Percentiles rank a stretch among this genome's conserved stretches.
Evolutionary conservation across 2,888 invertebrate genomes (phyloP).

Genomic region (Formica aserva): DNA sequence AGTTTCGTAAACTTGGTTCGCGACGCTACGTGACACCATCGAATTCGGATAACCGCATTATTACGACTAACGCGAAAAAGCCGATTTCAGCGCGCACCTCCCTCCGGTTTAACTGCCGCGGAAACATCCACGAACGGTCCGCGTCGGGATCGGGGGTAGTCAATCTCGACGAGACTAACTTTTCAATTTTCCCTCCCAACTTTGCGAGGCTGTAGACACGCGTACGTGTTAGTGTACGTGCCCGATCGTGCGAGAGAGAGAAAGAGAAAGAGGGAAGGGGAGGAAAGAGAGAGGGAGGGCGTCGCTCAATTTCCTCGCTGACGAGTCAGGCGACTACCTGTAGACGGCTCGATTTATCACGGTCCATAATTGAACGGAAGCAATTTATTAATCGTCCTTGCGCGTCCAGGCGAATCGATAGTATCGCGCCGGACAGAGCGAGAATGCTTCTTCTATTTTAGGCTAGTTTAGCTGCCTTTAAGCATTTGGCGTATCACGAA

Average conservation of each 20-base stretch:
- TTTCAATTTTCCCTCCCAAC: constrained; percentile 77
- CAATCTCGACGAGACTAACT: constrained; percentile 76
- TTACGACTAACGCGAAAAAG: constrained; percentile 47
- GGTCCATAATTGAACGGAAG: constrained; percentile 76
- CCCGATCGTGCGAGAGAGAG: constrained; percentile 36
- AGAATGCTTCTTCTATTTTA: constrained; percentile 57
- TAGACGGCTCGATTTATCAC: constrained; percentile 75
- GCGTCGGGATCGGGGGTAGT: constrained; percentile 51
- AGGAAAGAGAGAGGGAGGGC: constrained; percentile 21
- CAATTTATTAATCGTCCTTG: constrained; percentile 75
- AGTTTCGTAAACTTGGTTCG: constrained; percentile 37
- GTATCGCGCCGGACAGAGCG: constrained; percentile 59
- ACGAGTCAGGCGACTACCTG: constrained; percentile 70
- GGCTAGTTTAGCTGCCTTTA: background rate
- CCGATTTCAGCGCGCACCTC: constrained; percentile 32
- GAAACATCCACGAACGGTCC: constrained; percentile 61
- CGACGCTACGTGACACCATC: constrained; percentile 47
- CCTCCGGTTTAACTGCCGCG: constrained; percentile 54
- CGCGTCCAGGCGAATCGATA: constrained; percentile 66
- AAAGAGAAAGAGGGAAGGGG: constrained; percentile 27
- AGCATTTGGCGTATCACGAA: background rate
- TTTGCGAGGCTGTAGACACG: constrained; percentile 52
- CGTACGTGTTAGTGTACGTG: constrained; percentile 34
- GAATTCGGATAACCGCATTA: constrained; percentile 53
- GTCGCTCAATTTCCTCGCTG: constrained; percentile 74